Evolutionary conservation across 2,797 vertebrate genomes (phyloP).

Genomic region (Epinephelus malabaricus): DNA sequence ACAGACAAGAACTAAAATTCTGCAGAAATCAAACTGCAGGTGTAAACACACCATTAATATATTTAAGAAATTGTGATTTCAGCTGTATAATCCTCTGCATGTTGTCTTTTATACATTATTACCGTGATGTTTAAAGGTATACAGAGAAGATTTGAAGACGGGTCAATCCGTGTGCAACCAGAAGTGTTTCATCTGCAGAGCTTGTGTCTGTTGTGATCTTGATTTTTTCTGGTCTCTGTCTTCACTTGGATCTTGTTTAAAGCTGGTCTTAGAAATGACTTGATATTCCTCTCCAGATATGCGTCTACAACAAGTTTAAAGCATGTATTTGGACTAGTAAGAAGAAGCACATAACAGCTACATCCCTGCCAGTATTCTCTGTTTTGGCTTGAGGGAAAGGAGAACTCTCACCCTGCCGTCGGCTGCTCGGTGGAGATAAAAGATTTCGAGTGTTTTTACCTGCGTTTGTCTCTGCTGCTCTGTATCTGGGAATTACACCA

Average conservation of each 20-base stretch:
- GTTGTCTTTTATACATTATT: background rate
- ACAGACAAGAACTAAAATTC: background rate
- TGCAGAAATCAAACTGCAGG: background rate
- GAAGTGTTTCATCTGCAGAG: slow-evolving; percentile 35
- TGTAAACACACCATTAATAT: background rate
- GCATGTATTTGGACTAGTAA: slow-evolving; percentile 34
- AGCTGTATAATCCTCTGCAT: background rate
- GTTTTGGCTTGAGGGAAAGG: slow-evolving; percentile 78
- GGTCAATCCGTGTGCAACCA: background rate
- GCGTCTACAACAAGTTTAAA: slow-evolving; percentile 41
- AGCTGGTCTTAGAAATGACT: slow-evolving; percentile 35
- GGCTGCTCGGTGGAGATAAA: slow-evolving; percentile 86
- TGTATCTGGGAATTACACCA: slow-evolving; percentile 82
- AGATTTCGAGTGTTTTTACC: slow-evolving; percentile 79
- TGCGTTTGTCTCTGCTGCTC: slow-evolving; percentile 66
- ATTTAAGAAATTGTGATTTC: background rate
- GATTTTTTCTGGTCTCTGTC: slow-evolving; percentile 43
- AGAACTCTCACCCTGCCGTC: slow-evolving; percentile 82
- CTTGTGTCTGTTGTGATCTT: slow-evolving; percentile 38
- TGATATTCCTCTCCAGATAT: slow-evolving; percentile 41
- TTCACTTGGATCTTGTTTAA: slow-evolving; percentile 42
- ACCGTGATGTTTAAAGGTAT: slow-evolving; percentile 8
- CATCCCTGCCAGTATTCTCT: slow-evolving; percentile 58
- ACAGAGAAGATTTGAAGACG: background rate
- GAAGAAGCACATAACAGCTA: slow-evolving; percentile 42